These are phyloP conservation scores for Tamandua tetradactyla DNA, from an alignment of 2,797 vertebrate species.

Conservation along the genomic window DNA sequence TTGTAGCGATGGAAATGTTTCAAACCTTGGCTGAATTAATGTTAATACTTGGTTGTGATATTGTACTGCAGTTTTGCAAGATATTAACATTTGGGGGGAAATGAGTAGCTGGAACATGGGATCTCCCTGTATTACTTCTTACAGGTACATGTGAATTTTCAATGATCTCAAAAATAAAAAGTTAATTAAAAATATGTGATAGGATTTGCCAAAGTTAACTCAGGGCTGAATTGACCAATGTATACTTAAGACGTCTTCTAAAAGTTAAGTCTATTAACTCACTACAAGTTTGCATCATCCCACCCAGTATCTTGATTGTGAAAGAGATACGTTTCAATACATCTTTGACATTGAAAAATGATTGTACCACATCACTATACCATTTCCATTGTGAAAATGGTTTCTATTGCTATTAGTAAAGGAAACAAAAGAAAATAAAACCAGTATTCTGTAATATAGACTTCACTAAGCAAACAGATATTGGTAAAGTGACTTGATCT, in stretches of 20 bases:
- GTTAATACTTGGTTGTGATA: neutral
- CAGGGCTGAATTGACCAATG: neutral
- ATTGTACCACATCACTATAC: neutral
- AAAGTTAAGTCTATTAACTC: neutral
- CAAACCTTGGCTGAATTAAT: neutral
- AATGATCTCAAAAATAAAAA: constrained; percentile 11
- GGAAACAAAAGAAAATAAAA: constrained; percentile 20
- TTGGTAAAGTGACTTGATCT: neutral
- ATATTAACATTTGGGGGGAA: neutral
- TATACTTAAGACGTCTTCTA: neutral
- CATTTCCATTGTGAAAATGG: constrained; percentile 30
- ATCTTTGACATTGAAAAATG: neutral
- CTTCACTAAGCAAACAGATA: neutral
- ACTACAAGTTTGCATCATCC: neutral
- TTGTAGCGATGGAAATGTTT: neutral
- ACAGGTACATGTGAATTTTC: neutral
- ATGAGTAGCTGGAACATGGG: neutral
- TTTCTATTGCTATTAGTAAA: neutral
- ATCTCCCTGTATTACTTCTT: neutral
- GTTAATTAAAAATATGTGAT: neutral
- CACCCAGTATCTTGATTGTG: neutral
- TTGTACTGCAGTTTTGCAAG: neutral
- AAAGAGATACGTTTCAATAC: neutral
- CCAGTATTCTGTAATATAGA: neutral
- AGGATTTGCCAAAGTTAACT: neutral